phyloP scores from a whole-genome alignment of 2,797 vertebrate species.

The Channallabes apus region DNA sequence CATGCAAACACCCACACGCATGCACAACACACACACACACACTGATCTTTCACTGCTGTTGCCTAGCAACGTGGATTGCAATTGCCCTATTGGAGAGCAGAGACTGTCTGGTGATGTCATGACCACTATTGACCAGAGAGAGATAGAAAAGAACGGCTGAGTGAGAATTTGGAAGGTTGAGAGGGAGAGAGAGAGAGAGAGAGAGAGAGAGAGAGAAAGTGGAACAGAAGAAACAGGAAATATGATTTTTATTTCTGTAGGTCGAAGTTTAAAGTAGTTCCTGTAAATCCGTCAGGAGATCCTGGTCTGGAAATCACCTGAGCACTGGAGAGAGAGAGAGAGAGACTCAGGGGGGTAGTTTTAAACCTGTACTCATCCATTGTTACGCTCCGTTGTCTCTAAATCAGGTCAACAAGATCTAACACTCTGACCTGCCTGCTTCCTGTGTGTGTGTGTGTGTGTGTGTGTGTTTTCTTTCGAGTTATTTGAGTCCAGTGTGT shows the following conservation, averaged over 20 bases:
- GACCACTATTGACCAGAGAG: constrained; percentile 71
- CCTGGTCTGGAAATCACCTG: not conserved
- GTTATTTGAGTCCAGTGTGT: not conserved
- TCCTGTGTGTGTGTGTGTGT: not conserved
- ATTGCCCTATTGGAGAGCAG: constrained; percentile 70
- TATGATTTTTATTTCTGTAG: not conserved
- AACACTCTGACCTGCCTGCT: constrained; percentile 53
- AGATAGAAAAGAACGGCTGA: constrained; percentile 19
- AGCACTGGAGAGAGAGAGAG: constrained; percentile 26
- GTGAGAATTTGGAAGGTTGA: not conserved
- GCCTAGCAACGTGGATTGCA: constrained; percentile 74
- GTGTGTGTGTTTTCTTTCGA: not conserved
- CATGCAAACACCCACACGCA: constrained; percentile 35
- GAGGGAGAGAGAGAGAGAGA: not conserved
- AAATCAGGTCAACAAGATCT: constrained; percentile 62
- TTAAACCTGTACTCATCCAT: constrained; percentile 51
- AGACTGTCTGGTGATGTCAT: constrained; percentile 71
- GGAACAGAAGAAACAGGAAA: not conserved
- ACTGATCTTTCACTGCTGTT: constrained; percentile 77
- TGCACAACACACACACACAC: constrained; percentile 46
- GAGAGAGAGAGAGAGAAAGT: not conserved
- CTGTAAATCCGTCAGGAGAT: not conserved
- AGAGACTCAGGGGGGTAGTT: constrained; percentile 42
- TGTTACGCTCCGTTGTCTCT: constrained; percentile 59
- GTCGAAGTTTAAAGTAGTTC: not conserved